These are phyloP conservation scores for Lipotes vexillifer DNA, from an alignment of 2,113 vertebrate genomes.

Conservation along the genomic window DNA sequence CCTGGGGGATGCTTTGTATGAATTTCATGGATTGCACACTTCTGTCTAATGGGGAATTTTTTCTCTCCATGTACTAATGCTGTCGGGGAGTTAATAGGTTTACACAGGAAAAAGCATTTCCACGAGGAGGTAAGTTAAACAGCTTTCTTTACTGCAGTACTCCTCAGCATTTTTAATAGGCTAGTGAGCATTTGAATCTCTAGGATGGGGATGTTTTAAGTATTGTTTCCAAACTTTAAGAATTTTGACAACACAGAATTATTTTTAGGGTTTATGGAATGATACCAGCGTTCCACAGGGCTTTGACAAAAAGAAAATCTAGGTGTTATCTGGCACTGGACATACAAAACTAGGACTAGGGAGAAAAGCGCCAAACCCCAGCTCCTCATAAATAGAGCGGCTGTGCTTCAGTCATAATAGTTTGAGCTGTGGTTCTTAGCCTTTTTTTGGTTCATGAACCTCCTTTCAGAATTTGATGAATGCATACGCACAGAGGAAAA, in stretches of 20 bases:
- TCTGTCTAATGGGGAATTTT: not conserved
- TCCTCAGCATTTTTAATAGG: not conserved
- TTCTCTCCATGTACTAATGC: not conserved
- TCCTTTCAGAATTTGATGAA: not conserved
- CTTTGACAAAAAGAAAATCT: not conserved
- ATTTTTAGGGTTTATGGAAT: not conserved
- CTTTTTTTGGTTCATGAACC: not conserved
- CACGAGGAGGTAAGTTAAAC: not conserved
- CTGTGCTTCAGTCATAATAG: not conserved
- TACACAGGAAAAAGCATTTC: not conserved
- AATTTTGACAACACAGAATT: not conserved
- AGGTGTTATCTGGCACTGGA: not conserved
- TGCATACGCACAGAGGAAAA: not conserved
- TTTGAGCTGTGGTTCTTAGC: not conserved
- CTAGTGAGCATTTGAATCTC: not conserved
- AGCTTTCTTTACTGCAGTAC: not conserved
- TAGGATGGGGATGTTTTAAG: not conserved
- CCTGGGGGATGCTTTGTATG: not conserved
- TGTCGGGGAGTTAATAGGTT: not conserved
- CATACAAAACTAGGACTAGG: not conserved
- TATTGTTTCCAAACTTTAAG: not conserved
- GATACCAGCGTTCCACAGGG: not conserved
- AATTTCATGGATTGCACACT: not conserved
- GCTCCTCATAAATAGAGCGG: not conserved
- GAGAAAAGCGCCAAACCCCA: not conserved